Percentiles rank a stretch among this genome's conserved stretches.
phyloP scores from a whole-genome alignment of 1,140 invertebrate species.

The Cotesia vestalis region DNA sequence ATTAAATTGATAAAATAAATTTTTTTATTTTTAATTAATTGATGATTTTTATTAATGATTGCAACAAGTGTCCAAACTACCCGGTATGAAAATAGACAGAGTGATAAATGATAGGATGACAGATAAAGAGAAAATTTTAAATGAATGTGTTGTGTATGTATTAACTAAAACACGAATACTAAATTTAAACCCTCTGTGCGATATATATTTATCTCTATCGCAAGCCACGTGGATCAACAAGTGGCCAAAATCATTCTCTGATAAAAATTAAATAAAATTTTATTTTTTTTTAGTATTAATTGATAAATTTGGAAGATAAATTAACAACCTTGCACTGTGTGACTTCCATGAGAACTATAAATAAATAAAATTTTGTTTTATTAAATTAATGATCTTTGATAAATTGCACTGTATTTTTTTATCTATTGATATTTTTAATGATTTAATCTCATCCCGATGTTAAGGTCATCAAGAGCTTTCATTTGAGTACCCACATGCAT shows the following conservation, averaged over 20 bases:
- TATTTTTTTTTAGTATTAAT: not conserved
- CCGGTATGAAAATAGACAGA: not conserved
- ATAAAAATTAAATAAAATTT: slow-evolving; percentile 3
- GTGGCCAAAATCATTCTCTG: slow-evolving; percentile 61
- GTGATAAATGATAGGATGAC: not conserved
- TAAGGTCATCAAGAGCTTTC: too few species aligned
- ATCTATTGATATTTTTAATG: not conserved
- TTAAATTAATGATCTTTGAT: not conserved
- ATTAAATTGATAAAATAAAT: too few species aligned
- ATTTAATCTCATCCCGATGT: too few species aligned
- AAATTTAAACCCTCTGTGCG: not conserved
- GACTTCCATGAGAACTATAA: too few species aligned
- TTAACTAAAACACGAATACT: too few species aligned
- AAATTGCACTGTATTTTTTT: not conserved
- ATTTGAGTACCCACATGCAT: too few species aligned
- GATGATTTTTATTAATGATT: slow-evolving; percentile 65
- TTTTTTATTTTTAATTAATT: slow-evolving; percentile 37
- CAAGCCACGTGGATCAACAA: slow-evolving; percentile 58
- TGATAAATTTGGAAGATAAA: not conserved
- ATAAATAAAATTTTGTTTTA: too few species aligned
- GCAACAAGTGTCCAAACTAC: slow-evolving; percentile 52
- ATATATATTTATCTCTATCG: slow-evolving; percentile 2
- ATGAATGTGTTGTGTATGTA: not conserved
- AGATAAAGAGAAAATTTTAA: too few species aligned
- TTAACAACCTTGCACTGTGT: too few species aligned